Evolutionary conservation across 1,140 invertebrate genomes (phyloP).

Genomic region (Oedothorax gibbosus): DNA sequence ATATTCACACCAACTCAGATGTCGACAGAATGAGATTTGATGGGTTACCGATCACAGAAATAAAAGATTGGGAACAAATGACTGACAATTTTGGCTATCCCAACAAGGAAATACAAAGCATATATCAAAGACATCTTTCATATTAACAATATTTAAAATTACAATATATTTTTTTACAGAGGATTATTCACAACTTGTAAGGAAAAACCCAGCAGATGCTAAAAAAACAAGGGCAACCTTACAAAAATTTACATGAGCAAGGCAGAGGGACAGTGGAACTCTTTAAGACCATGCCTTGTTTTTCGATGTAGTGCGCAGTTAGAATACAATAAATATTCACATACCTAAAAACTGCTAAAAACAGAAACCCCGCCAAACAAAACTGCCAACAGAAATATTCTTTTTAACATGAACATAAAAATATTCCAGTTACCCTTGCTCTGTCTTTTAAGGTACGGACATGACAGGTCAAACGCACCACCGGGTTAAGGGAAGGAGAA

Average conservation of each 20-base stretch:
- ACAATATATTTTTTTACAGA: constrained; percentile 51
- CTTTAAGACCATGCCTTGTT: not conserved
- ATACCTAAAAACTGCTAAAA: constrained; percentile 43
- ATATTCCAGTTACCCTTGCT: constrained; percentile 54
- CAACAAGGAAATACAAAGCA: constrained; percentile 39
- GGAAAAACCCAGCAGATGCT: constrained; percentile 46
- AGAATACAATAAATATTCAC: constrained; percentile 22
- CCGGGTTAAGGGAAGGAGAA: not conserved
- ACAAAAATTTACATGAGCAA: constrained; percentile 19
- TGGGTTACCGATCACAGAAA: constrained; percentile 45
- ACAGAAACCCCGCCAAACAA: constrained; percentile 26
- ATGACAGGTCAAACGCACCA: constrained; percentile 41
- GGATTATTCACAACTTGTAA: constrained; percentile 54
- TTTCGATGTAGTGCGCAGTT: constrained; percentile 1
- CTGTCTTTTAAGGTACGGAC: constrained; percentile 31
- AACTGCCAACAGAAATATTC: constrained; percentile 53
- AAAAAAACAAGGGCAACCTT: constrained; percentile 59
- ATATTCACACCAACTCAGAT: constrained; percentile 58
- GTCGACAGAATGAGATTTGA: constrained; percentile 43
- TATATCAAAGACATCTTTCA: constrained; percentile 51
- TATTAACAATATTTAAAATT: constrained; percentile 44
- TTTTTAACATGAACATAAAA: constrained; percentile 20
- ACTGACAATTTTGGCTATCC: constrained; percentile 60
- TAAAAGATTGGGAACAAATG: constrained; percentile 61
- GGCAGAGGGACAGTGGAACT: not conserved